Conservation (phyloP, 2,797 vertebrate species). For the Merluccius polli region DNA sequence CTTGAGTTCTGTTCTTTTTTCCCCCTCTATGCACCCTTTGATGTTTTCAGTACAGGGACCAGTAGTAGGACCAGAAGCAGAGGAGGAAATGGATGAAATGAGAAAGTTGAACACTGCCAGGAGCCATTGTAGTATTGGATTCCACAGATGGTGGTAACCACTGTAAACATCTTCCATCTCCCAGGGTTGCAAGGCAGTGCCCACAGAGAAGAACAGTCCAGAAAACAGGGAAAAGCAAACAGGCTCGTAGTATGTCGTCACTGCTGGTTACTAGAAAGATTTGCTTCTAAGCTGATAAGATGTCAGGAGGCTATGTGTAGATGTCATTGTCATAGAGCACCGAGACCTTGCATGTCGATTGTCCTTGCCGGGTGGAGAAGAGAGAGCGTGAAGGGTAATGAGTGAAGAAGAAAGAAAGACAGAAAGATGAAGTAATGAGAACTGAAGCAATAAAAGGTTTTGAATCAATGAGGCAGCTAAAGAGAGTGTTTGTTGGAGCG, state of each 20-base stretch:
- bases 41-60: no score
- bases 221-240: not conserved
- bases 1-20: no score
- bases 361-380: not conserved
- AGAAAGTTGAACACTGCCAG: slow-evolving; percentile 10
- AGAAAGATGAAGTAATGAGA: not conserved
- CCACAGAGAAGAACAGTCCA: slow-evolving; percentile 15
- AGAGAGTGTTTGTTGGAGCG: not conserved
- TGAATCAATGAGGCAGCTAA: not conserved
- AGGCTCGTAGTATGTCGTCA: no score
- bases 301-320: no score
- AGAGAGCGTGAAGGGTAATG: not conserved
- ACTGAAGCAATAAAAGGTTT: not conserved
- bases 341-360: not conserved
- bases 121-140: slow-evolving; percentile 16
- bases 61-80: not conserved
- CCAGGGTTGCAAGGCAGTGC: slow-evolving; percentile 13
- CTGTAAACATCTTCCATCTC: slow-evolving; percentile 23
- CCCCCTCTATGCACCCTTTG: no score
- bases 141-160: slow-evolving; percentile 15
- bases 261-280: no score
- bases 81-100: not conserved
- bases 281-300: no score
- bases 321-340: not conserved
- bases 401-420: not conserved